Percentiles rank a stretch among this genome's conserved stretches.
These are phyloP conservation scores for Phaonia tiefii DNA, from an alignment of 2,888 invertebrate species.

Conservation along the genomic window DNA sequence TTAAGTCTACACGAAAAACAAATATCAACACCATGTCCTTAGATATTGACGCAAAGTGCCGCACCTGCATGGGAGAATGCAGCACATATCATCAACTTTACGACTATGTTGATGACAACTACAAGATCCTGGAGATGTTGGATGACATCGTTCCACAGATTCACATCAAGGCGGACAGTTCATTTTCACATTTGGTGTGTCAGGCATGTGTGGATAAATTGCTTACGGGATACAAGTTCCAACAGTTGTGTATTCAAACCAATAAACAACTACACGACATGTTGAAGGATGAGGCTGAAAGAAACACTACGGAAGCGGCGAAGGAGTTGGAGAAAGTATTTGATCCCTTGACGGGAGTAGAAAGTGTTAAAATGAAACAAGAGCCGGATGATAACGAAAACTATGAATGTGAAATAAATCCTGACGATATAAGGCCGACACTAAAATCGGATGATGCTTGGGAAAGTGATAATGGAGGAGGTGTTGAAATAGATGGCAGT, in stretches of 20 bases:
- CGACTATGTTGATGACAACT: slow-evolving; percentile 60
- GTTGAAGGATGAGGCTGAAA: slow-evolving; percentile 18
- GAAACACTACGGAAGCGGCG: slow-evolving; percentile 28
- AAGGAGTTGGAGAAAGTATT: slow-evolving; percentile 38
- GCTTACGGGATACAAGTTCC: slow-evolving; percentile 81
- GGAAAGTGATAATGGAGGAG: not conserved
- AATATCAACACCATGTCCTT: not conserved
- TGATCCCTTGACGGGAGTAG: slow-evolving; percentile 51
- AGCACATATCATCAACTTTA: slow-evolving; percentile 41
- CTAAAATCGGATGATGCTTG: slow-evolving; percentile 7
- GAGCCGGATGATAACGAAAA: slow-evolving; percentile 44
- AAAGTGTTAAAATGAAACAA: slow-evolving; percentile 46
- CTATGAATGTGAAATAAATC: slow-evolving; percentile 31
- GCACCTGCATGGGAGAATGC: slow-evolving; percentile 53
- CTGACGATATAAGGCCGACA: slow-evolving; percentile 8
- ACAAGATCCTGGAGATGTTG: slow-evolving; percentile 57
- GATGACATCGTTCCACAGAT: slow-evolving; percentile 57
- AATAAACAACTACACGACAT: slow-evolving; percentile 77
- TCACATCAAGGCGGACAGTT: slow-evolving; percentile 38
- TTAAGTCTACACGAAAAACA: slow-evolving; percentile 6
- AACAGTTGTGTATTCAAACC: slow-evolving; percentile 80
- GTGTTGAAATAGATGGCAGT: slow-evolving; percentile 1
- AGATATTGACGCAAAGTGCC: slow-evolving; percentile 41
- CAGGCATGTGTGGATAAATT: slow-evolving; percentile 81
- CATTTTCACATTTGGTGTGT: slow-evolving; percentile 49